Percentiles rank a stretch among this genome's conserved stretches.
phyloP scores from a whole-genome alignment of 2,113 vertebrate species.

The Oryzias woworae region DNA sequence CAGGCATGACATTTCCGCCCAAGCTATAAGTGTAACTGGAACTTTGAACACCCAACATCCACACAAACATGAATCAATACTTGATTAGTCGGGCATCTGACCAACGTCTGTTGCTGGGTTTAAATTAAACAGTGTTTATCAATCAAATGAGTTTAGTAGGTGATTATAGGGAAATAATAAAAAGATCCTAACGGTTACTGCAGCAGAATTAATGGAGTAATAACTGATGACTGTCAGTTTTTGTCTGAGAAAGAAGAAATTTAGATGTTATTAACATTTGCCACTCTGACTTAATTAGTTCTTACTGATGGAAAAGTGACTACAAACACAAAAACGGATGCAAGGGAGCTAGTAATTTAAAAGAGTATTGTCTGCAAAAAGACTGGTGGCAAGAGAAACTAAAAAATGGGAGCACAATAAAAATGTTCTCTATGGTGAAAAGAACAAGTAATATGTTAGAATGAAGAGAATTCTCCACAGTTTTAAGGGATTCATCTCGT shows the following conservation, averaged over 20 bases:
- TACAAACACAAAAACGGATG: slow-evolving; percentile 5
- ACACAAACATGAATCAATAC: slow-evolving; percentile 21
- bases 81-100: slow-evolving; percentile 20
- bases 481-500: no score
- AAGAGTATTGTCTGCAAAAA: slow-evolving; percentile 6
- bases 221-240: slow-evolving; percentile 18
- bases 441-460: no score
- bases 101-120: slow-evolving; percentile 5
- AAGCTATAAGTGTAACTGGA: slow-evolving; percentile 5
- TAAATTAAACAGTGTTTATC: slow-evolving; percentile 29
- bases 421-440: not conserved
- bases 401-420: not conserved
- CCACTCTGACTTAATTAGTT: slow-evolving; percentile 18
- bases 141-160: slow-evolving; percentile 21
- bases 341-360: not conserved
- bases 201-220: slow-evolving; percentile 22
- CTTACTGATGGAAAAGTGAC: slow-evolving; percentile 14
- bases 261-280: slow-evolving; percentile 30
- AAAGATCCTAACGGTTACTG: slow-evolving; percentile 20
- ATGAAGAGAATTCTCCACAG: no score
- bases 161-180: slow-evolving; percentile 31
- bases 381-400: not conserved
- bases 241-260: slow-evolving; percentile 1
- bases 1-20: slow-evolving; percentile 23
- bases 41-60: slow-evolving; percentile 11